Evolutionary conservation across 2,113 vertebrate genomes (phyloP), one percentile per base, ranked within the genome.

Genomic region (Ranitomeya variabilis): DNA sequence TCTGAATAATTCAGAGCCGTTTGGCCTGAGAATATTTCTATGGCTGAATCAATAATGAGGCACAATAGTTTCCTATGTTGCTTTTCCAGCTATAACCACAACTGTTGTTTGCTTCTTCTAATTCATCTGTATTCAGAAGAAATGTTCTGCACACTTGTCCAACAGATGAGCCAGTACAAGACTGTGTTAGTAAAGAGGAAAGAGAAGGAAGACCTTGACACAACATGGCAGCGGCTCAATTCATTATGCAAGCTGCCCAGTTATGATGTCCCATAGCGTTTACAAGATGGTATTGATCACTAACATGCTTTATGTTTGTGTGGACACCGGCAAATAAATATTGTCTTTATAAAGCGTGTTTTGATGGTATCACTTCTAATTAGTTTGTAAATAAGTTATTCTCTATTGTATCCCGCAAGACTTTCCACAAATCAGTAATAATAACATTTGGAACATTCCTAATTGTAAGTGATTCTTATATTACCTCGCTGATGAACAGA

Each of bases 31-130:
- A 60, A 23, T 45, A 19, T 81, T 37, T 81, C 37, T 26, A 81
- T 81, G 31, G 10, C 23, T 59, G 54, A 80, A 26, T 80, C 55
- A 55, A n/a, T 55, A 57, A 80, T 37, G 57, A 62, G 55, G 55
- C 62, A 59, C 55, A 81, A 37, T 37, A 21, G 37, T 66, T 67
- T 51, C 19, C 81, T 83, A 11, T 83, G 62, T 67, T 83, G 81
- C 81, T 67, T 52, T 54, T 83, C 81, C 81, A 83, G 54, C 31
- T 67, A n/a, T 37, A n/a, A 45, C 62, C 59, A 83, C 81, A 66
- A 66, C 62, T 83, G 31, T 67, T 66, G 62, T 64, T 64, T 83
- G 23, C 18, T 52, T 66, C 52, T 83, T 83, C 62, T 67, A 83
- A 66, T 83, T 23, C 45, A 83, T 67, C 31, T 59, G 23, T 60